phyloP scores from a whole-genome alignment of 2,888 invertebrate genomes.

The Danaus chrysippus region DNA sequence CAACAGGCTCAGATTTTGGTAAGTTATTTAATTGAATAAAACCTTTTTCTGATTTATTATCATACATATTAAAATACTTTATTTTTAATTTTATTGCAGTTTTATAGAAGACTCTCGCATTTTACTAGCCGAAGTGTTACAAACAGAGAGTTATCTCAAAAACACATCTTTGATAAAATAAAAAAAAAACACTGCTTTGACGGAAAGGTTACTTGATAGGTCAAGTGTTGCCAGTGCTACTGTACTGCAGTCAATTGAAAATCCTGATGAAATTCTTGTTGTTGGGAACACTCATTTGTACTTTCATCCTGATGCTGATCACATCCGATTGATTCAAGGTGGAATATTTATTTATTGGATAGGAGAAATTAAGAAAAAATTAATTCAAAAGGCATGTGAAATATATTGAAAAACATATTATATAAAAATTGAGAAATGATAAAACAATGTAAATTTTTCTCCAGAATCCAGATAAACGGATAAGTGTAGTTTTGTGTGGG shows the following conservation, averaged over 20 bases:
- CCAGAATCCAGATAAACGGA: conserved; percentile 55
- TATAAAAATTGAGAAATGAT: not conserved
- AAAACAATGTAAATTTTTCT: conserved; percentile 20
- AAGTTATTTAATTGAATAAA: conserved; percentile 35
- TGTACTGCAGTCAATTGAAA: conserved; percentile 78
- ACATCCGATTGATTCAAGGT: conserved; percentile 92
- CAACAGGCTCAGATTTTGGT: conserved; percentile 83
- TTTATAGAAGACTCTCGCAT: conserved; percentile 74
- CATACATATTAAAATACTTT: not conserved
- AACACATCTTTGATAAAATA: conserved; percentile 80
- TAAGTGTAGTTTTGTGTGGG: conserved; percentile 90
- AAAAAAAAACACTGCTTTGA: conserved; percentile 76
- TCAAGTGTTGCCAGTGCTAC: conserved; percentile 84
- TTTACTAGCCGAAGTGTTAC: conserved; percentile 80
- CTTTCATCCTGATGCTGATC: conserved; percentile 94
- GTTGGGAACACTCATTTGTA: conserved; percentile 95
- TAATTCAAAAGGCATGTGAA: conserved; percentile 51
- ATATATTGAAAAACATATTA: not conserved
- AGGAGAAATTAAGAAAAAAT: conserved; percentile 72
- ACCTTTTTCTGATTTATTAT: not conserved
- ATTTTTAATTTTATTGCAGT: conserved; percentile 40
- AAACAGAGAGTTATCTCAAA: conserved; percentile 71
- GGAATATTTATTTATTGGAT: conserved; percentile 86
- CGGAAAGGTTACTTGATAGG: conserved; percentile 79
- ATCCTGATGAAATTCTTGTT: conserved; percentile 79